Evolutionary conservation across 2,888 invertebrate genomes (phyloP).

Genomic region (Kuschelorhynchus macadamiae): DNA sequence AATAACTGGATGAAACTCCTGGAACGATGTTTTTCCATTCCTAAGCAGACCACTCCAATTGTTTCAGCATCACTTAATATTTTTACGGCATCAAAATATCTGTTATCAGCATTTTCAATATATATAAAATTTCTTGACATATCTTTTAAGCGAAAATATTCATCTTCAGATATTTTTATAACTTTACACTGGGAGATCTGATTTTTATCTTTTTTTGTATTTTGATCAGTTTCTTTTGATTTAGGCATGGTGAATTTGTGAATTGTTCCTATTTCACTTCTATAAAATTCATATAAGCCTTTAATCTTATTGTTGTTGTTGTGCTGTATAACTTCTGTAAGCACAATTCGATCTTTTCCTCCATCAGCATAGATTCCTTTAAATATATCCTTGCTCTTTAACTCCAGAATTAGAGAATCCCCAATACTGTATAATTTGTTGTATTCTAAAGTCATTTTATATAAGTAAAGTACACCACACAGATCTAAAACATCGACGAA

Average conservation of each 20-base stretch:
- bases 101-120: slow-evolving; percentile 52
- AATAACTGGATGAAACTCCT: slow-evolving; percentile 46
- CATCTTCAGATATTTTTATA: slow-evolving; percentile 52
- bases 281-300: slow-evolving; percentile 51
- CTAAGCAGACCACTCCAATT: slow-evolving; percentile 51
- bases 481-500: too few species aligned
- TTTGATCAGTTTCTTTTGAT: slow-evolving; percentile 20
- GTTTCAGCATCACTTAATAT: slow-evolving; percentile 51
- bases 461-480: too few species aligned
- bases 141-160: slow-evolving; percentile 53
- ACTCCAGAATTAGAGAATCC: slow-evolving; percentile 51
- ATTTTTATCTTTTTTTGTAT: too few species aligned
- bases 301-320: slow-evolving; percentile 52
- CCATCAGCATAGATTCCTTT: slow-evolving; percentile 53
- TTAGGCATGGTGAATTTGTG: slow-evolving; percentile 42
- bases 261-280: slow-evolving; percentile 52
- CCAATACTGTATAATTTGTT: slow-evolving; percentile 45
- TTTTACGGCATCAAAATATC: slow-evolving; percentile 53
- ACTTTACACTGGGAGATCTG: slow-evolving; percentile 20
- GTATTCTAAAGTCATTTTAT: slow-evolving; percentile 38
- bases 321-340: slow-evolving; percentile 51
- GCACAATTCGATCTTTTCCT: slow-evolving; percentile 50
- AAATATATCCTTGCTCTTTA: slow-evolving; percentile 51
- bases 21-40: slow-evolving; percentile 49
- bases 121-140: slow-evolving; percentile 50